phyloP scores from a whole-genome alignment of 2,888 invertebrate species.

The Nemotelus nigrinus region DNA sequence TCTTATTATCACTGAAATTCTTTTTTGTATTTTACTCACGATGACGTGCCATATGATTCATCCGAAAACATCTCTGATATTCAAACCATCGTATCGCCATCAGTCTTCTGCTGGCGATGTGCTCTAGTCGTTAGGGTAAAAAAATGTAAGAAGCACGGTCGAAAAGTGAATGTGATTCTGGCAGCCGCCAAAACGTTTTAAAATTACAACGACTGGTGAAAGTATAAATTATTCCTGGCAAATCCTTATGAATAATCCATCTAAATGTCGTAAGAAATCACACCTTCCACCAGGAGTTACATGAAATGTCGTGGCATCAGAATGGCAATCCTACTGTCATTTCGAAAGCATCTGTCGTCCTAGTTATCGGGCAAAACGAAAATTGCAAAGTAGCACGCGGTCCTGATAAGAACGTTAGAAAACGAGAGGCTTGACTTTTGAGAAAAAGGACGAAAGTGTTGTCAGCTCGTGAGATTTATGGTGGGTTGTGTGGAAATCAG shows the following conservation, averaged over 20 bases:
- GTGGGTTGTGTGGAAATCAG: no score
- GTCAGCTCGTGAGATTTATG: neutral
- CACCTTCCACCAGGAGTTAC: conserved; percentile 42
- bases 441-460: neutral
- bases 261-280: conserved; percentile 50
- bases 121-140: neutral
- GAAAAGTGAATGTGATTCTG: conserved; percentile 2
- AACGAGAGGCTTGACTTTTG: conserved; percentile 28
- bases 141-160: neutral
- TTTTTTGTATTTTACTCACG: neutral
- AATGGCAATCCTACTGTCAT: conserved; percentile 29
- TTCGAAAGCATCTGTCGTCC: conserved; percentile 39
- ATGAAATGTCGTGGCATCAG: conserved; percentile 17
- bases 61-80: neutral
- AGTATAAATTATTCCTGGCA: conserved; percentile 49
- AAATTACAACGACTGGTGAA: conserved; percentile 40
- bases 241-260: conserved; percentile 52
- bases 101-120: neutral
- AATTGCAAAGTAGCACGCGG: conserved; percentile 16
- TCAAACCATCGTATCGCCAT: neutral
- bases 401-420: conserved; percentile 21
- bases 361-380: conserved; percentile 33
- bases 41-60: neutral
- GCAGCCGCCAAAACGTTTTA: conserved; percentile 26
- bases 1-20: conserved; percentile 4